Base-by-base conservation (phyloP, 2,113 vertebrate genomes). In the Etia nguti region DNA sequence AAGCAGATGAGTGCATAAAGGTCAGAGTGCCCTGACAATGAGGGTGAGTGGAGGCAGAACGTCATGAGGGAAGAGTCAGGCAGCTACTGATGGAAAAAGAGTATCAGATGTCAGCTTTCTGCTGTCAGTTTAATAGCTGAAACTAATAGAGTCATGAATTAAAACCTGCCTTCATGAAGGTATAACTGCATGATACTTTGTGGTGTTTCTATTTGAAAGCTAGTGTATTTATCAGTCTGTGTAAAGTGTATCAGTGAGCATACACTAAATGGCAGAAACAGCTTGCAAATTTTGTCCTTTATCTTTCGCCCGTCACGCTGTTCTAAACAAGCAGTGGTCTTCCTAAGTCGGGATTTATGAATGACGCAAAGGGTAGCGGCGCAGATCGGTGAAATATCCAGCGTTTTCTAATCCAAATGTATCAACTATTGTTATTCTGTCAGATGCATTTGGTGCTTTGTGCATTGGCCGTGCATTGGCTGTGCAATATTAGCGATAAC, bases 321-420 rank as follows among this genome's bases (percentile, higher is more conserved):
- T 10, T 20, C 20, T 10, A 2, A 55, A 22, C 2, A 77, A 18
- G 26, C 4, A 34, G 1, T 3, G 4, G 12, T 34, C 46, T 34
- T n/a, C 26, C 26, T 13, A 52, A n/a, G 4, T 77, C 16, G 2
- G 10, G 6, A 77, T 50, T 34, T 31, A n/a, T 52, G 31, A 77
- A 77, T 0, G 18, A 73, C 5, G 0, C 68, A 73, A 0, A 7
- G 22, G 22, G 9, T 26, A 48, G 18, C 10, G 22, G 10, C 0
- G 18, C 46, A 31, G 73, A 77, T 31, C 0, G 4, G 18, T 5
- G 24, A 50, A 50, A 75, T 31, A 50, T 75, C 70, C 70, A 29
- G 5, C 0, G 0, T 50, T 43, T 75, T 75, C 24, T 8, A 48
- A 48, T 48, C 70, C 41, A 75, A 48, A 9, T 20, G 43, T 29